These are phyloP conservation scores for Bostrychus sinensis DNA, from an alignment of 2,113 vertebrate genomes.

Conservation along the genomic window DNA sequence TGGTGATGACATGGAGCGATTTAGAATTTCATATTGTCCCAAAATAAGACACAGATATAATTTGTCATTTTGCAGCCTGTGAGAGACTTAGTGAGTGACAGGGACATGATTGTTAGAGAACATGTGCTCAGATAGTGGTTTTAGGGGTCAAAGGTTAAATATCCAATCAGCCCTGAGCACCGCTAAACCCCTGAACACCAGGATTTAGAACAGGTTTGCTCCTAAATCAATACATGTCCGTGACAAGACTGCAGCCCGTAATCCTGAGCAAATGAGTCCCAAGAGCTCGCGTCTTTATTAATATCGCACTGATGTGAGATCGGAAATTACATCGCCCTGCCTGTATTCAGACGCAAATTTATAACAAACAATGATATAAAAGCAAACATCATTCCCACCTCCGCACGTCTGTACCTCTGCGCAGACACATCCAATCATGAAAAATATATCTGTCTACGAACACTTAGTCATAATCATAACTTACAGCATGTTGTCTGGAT, in stretches of 20 bases:
- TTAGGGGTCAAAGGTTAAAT: conserved; percentile 58
- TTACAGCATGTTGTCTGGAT: neutral
- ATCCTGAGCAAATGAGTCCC: conserved; percentile 7
- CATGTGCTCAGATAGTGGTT: conserved; percentile 36
- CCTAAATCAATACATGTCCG: conserved; percentile 31
- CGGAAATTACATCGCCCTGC: neutral
- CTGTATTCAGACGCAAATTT: neutral
- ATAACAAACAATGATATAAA: neutral
- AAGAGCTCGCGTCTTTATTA: neutral
- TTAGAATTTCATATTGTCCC: neutral
- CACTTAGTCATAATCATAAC: neutral
- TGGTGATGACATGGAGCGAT: no score
- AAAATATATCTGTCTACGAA: neutral
- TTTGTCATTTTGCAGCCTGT: conserved; percentile 35
- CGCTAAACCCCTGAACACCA: conserved; percentile 29
- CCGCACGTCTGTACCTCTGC: neutral
- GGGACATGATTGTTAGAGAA: conserved; percentile 56
- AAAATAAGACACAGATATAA: neutral
- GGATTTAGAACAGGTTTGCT: conserved; percentile 26
- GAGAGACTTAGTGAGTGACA: conserved; percentile 29
- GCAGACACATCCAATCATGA: neutral
- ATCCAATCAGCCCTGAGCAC: conserved; percentile 47
- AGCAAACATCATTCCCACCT: neutral
- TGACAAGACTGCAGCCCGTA: conserved; percentile 11
- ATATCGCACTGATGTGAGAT: neutral